Conservation (phyloP, 2,797 vertebrate species). For the Lates japonicus region DNA sequence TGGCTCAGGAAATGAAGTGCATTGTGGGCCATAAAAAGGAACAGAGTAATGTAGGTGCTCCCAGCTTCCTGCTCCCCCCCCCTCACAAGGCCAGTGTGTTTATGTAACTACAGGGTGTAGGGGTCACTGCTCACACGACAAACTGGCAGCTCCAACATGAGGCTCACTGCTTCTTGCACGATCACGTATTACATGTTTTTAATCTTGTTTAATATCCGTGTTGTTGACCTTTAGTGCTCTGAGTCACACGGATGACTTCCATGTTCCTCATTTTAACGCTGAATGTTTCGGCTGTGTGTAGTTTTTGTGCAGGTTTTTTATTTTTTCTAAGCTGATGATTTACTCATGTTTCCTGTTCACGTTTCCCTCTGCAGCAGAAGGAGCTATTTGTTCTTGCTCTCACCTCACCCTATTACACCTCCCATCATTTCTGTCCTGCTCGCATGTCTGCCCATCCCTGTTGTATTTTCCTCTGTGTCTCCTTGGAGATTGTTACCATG, state of each 20-base stretch:
- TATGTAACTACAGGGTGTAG: slow-evolving; percentile 54
- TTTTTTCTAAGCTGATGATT: not conserved
- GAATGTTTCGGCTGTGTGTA: not conserved
- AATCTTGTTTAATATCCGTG: not conserved
- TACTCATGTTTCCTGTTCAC: slow-evolving; percentile 8
- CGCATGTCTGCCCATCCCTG: slow-evolving; percentile 49
- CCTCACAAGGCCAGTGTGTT: slow-evolving; percentile 51
- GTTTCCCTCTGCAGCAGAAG: not conserved
- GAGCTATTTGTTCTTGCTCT: not conserved
- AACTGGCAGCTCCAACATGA: slow-evolving; percentile 6
- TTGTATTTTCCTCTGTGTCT: slow-evolving; percentile 59
- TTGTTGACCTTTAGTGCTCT: not conserved
- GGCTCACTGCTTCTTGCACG: not conserved
- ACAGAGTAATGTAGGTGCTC: slow-evolving; percentile 75
- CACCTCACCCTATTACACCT: slow-evolving; percentile 1
- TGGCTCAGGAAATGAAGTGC: slow-evolving; percentile 75
- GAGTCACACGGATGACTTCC: not conserved
- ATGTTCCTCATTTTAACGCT: slow-evolving; percentile 12
- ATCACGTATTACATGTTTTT: not conserved
- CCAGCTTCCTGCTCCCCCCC: slow-evolving; percentile 69
- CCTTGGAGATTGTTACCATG: slow-evolving; percentile 79
- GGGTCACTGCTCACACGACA: slow-evolving; percentile 57
- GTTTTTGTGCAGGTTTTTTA: not conserved
- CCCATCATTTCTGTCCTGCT: slow-evolving; percentile 27
- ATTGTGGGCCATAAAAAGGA: slow-evolving; percentile 76